Percentiles rank a stretch among this genome's conserved stretches.
Evolutionary conservation across 2,888 invertebrate genomes (phyloP).

Genomic region (Eurytoma adleriae): DNA sequence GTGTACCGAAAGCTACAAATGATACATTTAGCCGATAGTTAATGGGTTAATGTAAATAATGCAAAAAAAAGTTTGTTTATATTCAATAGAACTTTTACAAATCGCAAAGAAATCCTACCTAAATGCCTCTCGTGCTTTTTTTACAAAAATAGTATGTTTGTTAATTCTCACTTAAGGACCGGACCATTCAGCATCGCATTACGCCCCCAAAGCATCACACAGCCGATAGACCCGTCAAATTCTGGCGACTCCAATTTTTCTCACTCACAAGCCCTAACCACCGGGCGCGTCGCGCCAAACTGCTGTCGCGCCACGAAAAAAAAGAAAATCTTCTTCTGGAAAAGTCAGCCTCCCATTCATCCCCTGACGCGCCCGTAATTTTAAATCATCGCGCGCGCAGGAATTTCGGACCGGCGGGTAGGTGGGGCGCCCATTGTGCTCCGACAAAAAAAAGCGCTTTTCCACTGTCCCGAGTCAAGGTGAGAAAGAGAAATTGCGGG

Average conservation of each 20-base stretch:
- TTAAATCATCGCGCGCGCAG: constrained; percentile 40
- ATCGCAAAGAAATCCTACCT: no score
- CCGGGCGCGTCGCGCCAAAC: background rate
- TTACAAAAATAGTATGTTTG: no score
- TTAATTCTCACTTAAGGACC: no score
- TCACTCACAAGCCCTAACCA: background rate
- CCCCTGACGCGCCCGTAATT: constrained; percentile 12
- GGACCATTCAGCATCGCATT: no score
- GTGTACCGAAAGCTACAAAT: no score
- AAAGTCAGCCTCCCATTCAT: background rate
- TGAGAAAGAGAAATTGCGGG: constrained; percentile 54
- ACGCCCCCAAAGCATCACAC: no score
- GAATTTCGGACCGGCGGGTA: constrained; percentile 7
- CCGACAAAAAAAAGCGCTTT: constrained; percentile 1
- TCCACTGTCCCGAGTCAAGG: constrained; percentile 22
- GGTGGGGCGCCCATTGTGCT: background rate
- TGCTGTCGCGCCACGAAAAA: background rate
- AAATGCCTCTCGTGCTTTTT: no score
- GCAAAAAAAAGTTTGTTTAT: no score
- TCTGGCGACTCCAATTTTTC: background rate
- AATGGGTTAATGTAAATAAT: no score
- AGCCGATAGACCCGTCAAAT: no score
- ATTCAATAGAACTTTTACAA: no score
- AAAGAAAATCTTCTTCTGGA: background rate
- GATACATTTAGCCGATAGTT: no score